Evolutionary conservation across 2,797 vertebrate species (phyloP).

Genomic region (Sebastes hubbsi): DNA sequence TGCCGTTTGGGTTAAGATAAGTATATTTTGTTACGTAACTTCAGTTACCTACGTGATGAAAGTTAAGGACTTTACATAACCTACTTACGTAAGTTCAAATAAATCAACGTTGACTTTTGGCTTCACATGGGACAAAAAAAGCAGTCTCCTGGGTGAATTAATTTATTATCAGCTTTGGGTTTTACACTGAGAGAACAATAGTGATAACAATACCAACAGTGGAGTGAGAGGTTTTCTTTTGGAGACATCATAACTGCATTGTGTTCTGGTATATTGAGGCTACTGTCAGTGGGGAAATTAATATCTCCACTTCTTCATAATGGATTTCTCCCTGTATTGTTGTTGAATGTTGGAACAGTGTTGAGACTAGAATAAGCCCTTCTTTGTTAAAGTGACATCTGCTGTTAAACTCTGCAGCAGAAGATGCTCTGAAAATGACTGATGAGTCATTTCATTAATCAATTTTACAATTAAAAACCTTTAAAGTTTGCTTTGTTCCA

Average conservation of each 20-base stretch:
- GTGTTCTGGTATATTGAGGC: neutral
- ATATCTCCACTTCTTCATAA: neutral
- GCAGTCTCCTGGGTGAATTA: neutral
- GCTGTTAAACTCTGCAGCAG: neutral
- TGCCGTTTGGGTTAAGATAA: too few species aligned
- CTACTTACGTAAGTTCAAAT: too few species aligned
- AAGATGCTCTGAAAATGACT: neutral
- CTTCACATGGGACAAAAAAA: neutral
- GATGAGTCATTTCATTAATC: neutral
- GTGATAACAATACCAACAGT: neutral
- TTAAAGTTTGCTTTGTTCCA: neutral
- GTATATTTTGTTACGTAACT: too few species aligned
- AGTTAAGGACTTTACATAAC: too few species aligned
- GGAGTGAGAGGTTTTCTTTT: neutral
- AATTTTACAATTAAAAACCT: neutral
- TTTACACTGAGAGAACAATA: neutral
- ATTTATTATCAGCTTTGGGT: neutral
- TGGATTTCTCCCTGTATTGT: conserved; percentile 1
- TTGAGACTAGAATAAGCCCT: neutral
- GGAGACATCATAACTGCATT: neutral
- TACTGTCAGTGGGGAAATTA: conserved; percentile 9
- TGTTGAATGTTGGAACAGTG: neutral
- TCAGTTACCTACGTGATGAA: too few species aligned
- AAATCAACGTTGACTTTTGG: neutral
- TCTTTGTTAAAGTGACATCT: neutral